These are phyloP conservation scores for Drosophila tristis DNA, from an alignment of 1,140 invertebrate species.

Conservation along the genomic window DNA sequence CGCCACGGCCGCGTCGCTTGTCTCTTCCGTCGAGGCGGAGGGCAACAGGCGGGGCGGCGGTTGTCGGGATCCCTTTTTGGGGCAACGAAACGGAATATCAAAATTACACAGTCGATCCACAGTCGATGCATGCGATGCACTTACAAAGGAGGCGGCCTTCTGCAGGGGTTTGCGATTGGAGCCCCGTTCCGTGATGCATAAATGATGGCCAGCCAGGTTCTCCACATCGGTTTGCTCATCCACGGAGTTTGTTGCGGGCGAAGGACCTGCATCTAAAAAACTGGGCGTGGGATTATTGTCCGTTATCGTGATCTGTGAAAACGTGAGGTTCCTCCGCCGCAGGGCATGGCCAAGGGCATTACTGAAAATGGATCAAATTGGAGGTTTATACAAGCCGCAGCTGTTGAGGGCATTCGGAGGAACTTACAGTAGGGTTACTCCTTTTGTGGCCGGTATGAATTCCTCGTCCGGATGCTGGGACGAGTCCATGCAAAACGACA, in stretches of 20 bases:
- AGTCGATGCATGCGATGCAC: background rate
- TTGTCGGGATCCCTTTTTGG: slow-evolving; percentile 70
- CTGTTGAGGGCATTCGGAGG: background rate
- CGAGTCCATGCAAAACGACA: slow-evolving; percentile 87
- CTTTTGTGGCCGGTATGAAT: slow-evolving; percentile 89
- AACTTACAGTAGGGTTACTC: slow-evolving; percentile 89
- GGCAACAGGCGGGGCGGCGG: slow-evolving; percentile 72
- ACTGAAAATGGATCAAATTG: slow-evolving; percentile 69
- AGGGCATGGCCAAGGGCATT: slow-evolving; percentile 85
- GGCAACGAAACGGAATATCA: background rate
- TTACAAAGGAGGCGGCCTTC: slow-evolving; percentile 83
- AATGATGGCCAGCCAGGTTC: slow-evolving; percentile 89
- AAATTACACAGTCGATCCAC: background rate
- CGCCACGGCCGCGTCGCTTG: slow-evolving; percentile 78
- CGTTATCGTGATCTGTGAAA: slow-evolving; percentile 77
- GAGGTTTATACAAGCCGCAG: too few species aligned
- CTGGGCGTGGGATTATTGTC: slow-evolving; percentile 85
- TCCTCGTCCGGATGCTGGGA: slow-evolving; percentile 85
- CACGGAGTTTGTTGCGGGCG: slow-evolving; percentile 83
- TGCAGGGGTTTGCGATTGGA: slow-evolving; percentile 69
- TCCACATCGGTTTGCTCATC: slow-evolving; percentile 89
- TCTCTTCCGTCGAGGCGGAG: slow-evolving; percentile 86
- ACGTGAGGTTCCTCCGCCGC: slow-evolving; percentile 73
- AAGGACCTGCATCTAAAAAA: slow-evolving; percentile 84
- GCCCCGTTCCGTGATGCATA: slow-evolving; percentile 85